Evolutionary conservation across 1,140 invertebrate genomes (phyloP), one percentile per base, ranked within the genome.

Genomic region (Plectus sambesii): DNA sequence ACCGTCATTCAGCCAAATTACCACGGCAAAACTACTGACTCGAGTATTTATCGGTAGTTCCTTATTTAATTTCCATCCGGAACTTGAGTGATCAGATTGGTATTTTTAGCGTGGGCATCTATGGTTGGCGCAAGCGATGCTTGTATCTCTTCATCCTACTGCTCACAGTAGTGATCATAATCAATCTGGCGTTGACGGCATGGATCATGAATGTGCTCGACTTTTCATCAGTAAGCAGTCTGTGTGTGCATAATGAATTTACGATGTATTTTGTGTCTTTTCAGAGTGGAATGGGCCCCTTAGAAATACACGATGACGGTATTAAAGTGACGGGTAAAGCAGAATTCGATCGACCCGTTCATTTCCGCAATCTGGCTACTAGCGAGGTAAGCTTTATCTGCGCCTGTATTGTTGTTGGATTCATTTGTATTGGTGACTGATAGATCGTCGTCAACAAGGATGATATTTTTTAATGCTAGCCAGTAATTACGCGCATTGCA

Each of bases 141-240:
- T 76, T 96, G 0, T 96, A 90, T 67, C 75, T 76, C 3, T 77
- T 93, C 46, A 77, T 93, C 20, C 70, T 87, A 33, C 75, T 85
- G 5, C 76, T 96, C 36, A 81, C 88, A 66, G 68, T 88, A 30
- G 76, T 93, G 61, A 83, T 93, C 51, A 81, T 90, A 60, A 75
- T 92, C 44, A 96, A 96, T 72, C 76, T 94, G 51, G 83, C 84
- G 2, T 76, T 96, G n/a, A 92, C 88, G 0, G 76, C 94, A 29
- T 96, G 89, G 89, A 84, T 96, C 47, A 78, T 96, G 53, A 83
- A 84, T 70, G 84, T 90, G 47, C 81, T 93, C 76, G 82, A 87
- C 73, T 85, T 94, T 62, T 87, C 81, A 51, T 79, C 82, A 70
- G 88, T 93, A 76, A 83, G 82, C 77, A 45, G 41, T 41, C 50